Conservation (phyloP, 2,113 vertebrate species). For the Alethe castanea region DNA sequence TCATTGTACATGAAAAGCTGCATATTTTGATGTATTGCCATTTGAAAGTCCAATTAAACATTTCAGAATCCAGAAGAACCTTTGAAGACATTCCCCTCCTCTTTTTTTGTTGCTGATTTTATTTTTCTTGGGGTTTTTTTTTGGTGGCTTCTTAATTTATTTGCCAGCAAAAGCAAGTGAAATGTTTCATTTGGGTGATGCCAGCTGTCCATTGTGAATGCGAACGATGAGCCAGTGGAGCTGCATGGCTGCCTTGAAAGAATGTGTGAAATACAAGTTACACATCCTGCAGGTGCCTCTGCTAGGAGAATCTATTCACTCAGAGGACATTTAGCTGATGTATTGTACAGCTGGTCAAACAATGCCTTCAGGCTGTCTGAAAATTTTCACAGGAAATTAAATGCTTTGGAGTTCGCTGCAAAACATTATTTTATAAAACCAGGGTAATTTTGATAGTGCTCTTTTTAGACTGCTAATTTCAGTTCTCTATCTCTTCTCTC, state of each 20-base stretch:
- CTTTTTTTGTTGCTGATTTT: not conserved
- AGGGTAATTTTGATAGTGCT: not conserved
- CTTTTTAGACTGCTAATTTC: constrained; percentile 33
- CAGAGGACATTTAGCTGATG: constrained; percentile 43
- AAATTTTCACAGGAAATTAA: constrained; percentile 58
- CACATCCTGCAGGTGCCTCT: constrained; percentile 67
- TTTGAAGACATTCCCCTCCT: constrained; percentile 35
- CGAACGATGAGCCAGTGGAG: constrained; percentile 54
- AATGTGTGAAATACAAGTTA: not conserved
- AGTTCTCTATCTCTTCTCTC: not conserved
- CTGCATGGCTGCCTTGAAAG: constrained; percentile 12
- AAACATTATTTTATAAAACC: constrained; percentile 38
- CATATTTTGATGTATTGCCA: constrained; percentile 46
- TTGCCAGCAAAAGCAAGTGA: constrained; percentile 56
- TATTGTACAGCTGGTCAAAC: constrained; percentile 67
- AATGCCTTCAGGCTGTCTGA: constrained; percentile 63
- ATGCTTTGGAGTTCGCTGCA: constrained; percentile 46
- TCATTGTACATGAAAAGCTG: not conserved
- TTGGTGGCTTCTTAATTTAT: not conserved
- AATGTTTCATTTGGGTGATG: constrained; percentile 53
- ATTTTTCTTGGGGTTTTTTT: not conserved
- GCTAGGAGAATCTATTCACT: constrained; percentile 51
- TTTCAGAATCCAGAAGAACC: constrained; percentile 46
- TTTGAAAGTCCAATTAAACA: constrained; percentile 57
- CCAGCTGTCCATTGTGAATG: constrained; percentile 70